Percentiles rank a stretch among this genome's conserved stretches.
Conservation (phyloP, 2,797 vertebrate genomes). For the Huso huso region DNA sequence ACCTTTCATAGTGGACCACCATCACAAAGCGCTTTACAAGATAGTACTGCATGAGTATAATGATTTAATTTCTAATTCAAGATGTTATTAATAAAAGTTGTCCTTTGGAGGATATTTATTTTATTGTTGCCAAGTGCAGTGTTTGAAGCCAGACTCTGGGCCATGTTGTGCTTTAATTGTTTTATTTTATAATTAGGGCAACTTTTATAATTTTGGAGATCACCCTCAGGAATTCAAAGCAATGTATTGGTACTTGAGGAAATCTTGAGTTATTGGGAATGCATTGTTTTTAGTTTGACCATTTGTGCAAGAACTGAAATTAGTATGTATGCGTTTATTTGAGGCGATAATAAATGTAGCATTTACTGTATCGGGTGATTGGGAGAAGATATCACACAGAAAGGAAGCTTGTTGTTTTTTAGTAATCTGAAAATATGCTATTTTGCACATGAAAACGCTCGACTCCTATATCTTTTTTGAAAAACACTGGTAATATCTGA, state of each 20-base stretch:
- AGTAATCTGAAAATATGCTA: no score
- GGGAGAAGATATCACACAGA: no score
- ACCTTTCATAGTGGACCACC: no score
- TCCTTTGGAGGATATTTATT: background rate
- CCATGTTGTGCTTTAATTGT: background rate
- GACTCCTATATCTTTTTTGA: no score
- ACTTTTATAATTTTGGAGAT: background rate
- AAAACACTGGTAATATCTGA: no score
- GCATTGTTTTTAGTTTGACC: background rate
- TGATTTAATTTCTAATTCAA: conserved; percentile 1
- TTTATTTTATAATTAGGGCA: conserved; percentile 1
- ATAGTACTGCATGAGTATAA: background rate
- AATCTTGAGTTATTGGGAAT: background rate
- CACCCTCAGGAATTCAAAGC: background rate
- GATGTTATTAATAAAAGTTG: conserved; percentile 6
- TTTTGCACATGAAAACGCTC: no score
- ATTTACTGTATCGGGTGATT: no score
- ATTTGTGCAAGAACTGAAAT: no score
- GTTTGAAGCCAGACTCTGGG: background rate
- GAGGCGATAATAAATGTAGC: no score
- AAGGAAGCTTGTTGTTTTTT: no score
- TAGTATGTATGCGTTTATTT: no score
- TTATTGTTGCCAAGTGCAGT: conserved; percentile 3
- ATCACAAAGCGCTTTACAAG: no score
- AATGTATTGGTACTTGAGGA: background rate